These are phyloP conservation scores for Urechis unicinctus DNA, from an alignment of 2,888 invertebrate species.

Conservation along the genomic window DNA sequence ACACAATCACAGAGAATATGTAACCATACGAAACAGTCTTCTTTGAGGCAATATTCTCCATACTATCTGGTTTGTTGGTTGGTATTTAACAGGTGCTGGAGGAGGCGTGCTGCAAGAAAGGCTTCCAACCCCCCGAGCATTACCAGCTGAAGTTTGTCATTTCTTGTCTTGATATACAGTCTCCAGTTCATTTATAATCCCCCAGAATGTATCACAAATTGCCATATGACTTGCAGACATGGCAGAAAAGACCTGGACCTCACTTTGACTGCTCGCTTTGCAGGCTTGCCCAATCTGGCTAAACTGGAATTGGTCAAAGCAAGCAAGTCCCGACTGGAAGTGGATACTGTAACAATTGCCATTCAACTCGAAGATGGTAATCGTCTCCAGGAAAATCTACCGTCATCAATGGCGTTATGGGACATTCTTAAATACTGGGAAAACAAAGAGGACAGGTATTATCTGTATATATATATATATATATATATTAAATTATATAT, in stretches of 20 bases:
- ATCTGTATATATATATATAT: too few species aligned
- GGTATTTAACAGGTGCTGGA: slow-evolving; percentile 81
- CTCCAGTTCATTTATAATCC: background rate
- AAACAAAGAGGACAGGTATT: slow-evolving; percentile 25
- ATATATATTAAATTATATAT: too few species aligned
- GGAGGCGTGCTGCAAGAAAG: slow-evolving; percentile 74
- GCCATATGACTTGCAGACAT: slow-evolving; percentile 11
- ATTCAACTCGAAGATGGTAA: slow-evolving; percentile 72
- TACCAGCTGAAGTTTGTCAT: slow-evolving; percentile 66
- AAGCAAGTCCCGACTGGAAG: slow-evolving; percentile 2
- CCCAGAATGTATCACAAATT: background rate
- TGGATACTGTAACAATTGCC: slow-evolving; percentile 57
- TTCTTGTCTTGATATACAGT: background rate
- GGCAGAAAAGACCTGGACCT: slow-evolving; percentile 68
- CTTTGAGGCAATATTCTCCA: too few species aligned
- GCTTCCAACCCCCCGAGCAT: slow-evolving; percentile 63
- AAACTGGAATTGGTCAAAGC: slow-evolving; percentile 68
- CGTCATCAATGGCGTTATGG: slow-evolving; percentile 56
- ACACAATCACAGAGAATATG: too few species aligned
- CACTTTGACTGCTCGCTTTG: slow-evolving; percentile 71
- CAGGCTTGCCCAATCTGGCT: slow-evolving; percentile 85
- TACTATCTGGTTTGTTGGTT: too few species aligned
- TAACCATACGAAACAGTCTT: too few species aligned
- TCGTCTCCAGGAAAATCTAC: slow-evolving; percentile 58
- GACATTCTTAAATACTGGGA: slow-evolving; percentile 54